These are phyloP conservation scores for Stichodactyla helianthus DNA, from an alignment of 64 coral and sea anemone genomes.

Conservation along the genomic window DNA sequence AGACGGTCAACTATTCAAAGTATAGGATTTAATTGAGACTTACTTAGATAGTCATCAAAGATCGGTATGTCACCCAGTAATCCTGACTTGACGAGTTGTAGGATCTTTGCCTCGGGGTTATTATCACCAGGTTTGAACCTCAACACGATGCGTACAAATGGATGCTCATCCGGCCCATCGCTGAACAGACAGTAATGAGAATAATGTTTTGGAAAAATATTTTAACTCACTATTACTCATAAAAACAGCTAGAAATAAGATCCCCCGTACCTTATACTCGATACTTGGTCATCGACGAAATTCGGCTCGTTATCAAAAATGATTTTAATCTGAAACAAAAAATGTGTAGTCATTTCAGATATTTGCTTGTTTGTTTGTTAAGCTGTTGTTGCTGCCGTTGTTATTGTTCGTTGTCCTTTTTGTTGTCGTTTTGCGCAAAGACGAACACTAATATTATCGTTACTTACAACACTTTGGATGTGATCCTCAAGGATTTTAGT, in stretches of 20 bases:
- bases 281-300: constrained; percentile 12
- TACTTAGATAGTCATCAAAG: constrained; percentile 49
- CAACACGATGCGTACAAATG: constrained; percentile 31
- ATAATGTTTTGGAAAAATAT: neutral
- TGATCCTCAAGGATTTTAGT: constrained; percentile 23
- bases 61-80: constrained; percentile 31
- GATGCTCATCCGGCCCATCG: constrained; percentile 39
- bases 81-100: constrained; percentile 32
- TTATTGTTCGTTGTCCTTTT: too few species aligned
- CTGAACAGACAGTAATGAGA: neutral
- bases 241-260: too few species aligned
- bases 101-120: constrained; percentile 21
- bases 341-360: neutral
- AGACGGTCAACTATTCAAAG: neutral
- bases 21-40: neutral
- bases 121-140: constrained; percentile 31
- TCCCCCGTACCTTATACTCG: neutral
- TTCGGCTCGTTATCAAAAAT: constrained; percentile 20
- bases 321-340: neutral
- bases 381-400: too few species aligned
- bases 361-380: neutral
- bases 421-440: too few species aligned
- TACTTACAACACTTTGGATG: constrained; percentile 45
- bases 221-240: too few species aligned
- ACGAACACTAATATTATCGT: neutral